Base-by-base conservation (phyloP, 2,113 vertebrate species). In the Brachyistius frenatus region DNA sequence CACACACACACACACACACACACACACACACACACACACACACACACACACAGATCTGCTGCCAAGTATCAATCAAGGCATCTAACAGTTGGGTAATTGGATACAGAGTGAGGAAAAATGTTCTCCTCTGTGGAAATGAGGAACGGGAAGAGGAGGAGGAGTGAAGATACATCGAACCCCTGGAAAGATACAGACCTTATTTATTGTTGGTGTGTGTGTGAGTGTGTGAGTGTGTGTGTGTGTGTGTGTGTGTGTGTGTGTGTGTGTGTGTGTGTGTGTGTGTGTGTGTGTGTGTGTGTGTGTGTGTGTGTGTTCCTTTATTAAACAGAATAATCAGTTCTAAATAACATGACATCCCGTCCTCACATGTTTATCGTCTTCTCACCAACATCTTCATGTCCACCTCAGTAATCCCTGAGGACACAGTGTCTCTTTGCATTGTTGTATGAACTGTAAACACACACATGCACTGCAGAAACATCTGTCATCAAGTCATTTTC, bases 21-120 rank as follows among this genome's bases (percentile, higher is more conserved):
- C 23, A 23, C 23, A 23, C 64, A 61, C 67, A 71, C 67, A 53
- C 23, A 23, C 23, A 23, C 23, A 23, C 23, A 23, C 23, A 23
- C 23, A 23, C 23, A 23, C 23, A 64, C 61, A 65, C 73, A 82
- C 80, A 87, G 4, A 71, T 76, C 41, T 32, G 32, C 57, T 55
- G 37, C 89, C 66, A 84, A 85, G 77, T 88, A 93, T 93, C 92
- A 91, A 92, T 94, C 88, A 92, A 82, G 62, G 69, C 81, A 90
- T 82, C 71, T 86, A 90, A 81, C 80, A 76, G 82, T 86, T 86
- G 61, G 78, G 79, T 91, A 90, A 90, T 88, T 93, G 89, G 86
- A 77, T 58, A 86, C 79, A 76, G 86, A 64, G 35, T 68, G 44
- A 88, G 67, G 73, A 80, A 78, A 80, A 87, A 83, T 85, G 76